Evolutionary conservation across 2,888 invertebrate genomes (phyloP).

Genomic region (Euzophera pinguis): DNA sequence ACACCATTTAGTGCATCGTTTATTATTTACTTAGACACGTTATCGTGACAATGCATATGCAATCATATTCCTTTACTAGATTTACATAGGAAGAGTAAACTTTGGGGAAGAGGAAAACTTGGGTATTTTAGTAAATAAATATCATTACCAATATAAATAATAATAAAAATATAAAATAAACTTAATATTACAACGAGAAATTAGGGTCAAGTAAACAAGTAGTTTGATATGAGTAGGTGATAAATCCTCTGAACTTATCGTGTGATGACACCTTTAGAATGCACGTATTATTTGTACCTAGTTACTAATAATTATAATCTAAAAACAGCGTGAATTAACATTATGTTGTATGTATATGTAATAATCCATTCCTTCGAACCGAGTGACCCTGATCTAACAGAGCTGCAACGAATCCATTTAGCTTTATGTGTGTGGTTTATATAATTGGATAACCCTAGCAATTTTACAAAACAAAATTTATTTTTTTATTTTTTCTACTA

Average conservation of each 20-base stretch:
- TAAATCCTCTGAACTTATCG: neutral
- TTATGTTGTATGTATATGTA: neutral
- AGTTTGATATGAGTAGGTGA: neutral
- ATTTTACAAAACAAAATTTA: neutral
- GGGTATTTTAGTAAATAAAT: neutral
- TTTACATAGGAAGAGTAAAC: neutral
- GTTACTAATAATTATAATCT: neutral
- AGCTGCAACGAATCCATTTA: neutral
- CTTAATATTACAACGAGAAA: neutral
- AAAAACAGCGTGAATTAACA: neutral
- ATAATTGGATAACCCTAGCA: neutral
- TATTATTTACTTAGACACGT: constrained; percentile 10
- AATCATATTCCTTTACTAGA: constrained; percentile 76
- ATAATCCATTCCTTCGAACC: neutral
- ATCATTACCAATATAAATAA: too few species aligned
- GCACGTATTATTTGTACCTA: neutral
- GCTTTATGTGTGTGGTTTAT: neutral
- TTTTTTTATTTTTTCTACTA: neutral
- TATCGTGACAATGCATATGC: constrained; percentile 17
- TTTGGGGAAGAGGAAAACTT: neutral
- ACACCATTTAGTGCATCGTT: constrained; percentile 5
- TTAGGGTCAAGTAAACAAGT: neutral
- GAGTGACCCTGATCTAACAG: neutral
- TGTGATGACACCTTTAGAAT: constrained; percentile 10
- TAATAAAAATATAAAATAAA: neutral